phyloP scores from a whole-genome alignment of 1,140 invertebrate species.

The Pectinophora gossypiella region DNA sequence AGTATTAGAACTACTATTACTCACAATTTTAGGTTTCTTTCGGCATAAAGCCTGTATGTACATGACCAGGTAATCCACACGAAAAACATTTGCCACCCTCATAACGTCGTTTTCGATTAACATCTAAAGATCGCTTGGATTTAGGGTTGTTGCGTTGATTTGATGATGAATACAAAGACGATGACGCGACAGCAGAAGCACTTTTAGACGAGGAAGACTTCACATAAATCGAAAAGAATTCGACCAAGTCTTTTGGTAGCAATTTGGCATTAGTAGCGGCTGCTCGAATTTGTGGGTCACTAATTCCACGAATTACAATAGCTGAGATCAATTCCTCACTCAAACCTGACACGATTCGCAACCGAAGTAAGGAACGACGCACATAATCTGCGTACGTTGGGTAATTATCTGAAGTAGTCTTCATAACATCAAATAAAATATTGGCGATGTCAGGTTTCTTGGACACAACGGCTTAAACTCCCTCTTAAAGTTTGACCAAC shows the following conservation, averaged over 20 bases:
- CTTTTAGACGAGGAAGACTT: background rate
- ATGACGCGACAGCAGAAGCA: no score
- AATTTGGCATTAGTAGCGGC: slow-evolving; percentile 10
- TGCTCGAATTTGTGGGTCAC: slow-evolving; percentile 5
- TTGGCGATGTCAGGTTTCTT: slow-evolving; percentile 5
- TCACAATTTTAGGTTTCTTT: background rate
- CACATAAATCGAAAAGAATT: no score
- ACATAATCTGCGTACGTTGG: no score
- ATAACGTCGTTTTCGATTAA: background rate
- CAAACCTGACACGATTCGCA: slow-evolving; percentile 3
- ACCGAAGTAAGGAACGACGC: slow-evolving; percentile 3
- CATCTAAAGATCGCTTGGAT: background rate
- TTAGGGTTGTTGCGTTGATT: background rate
- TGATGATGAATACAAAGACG: no score
- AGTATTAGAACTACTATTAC: background rate
- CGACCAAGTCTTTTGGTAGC: background rate
- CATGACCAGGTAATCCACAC: slow-evolving; percentile 2
- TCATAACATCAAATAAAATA: no score
- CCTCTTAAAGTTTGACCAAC: no score
- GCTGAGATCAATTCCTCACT: no score
- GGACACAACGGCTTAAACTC: no score
- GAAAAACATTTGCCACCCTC: background rate
- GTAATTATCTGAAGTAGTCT: no score
- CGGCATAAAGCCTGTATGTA: background rate
- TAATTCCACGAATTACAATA: no score